Conservation (phyloP, 1,140 invertebrate species). For the Holotrichia oblita region DNA sequence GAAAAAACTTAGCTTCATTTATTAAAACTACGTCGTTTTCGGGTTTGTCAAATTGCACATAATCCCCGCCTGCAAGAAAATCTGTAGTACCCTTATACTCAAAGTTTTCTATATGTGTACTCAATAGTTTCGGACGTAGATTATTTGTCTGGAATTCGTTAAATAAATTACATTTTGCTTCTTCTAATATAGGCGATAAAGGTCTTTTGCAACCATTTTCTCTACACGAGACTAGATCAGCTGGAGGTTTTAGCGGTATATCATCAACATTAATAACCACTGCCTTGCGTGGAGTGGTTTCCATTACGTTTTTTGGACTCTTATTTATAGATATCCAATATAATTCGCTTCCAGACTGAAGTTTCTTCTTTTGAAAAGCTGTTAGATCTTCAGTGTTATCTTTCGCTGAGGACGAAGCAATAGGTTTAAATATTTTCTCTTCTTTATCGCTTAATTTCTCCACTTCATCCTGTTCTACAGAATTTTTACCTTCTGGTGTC, state of each 20-base stretch:
- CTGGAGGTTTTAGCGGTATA: slow-evolving; percentile 54
- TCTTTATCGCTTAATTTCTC: background rate
- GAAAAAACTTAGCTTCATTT: slow-evolving; percentile 50
- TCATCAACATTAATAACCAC: slow-evolving; percentile 55
- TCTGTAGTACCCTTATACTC: slow-evolving; percentile 23
- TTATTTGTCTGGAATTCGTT: slow-evolving; percentile 6
- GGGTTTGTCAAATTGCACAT: slow-evolving; percentile 45
- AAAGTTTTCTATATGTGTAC: slow-evolving; percentile 7
- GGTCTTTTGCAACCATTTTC: background rate
- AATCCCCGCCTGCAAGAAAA: slow-evolving; percentile 39
- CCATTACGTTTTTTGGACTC: slow-evolving; percentile 42
- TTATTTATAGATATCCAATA: slow-evolving; percentile 56
- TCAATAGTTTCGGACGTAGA: background rate
- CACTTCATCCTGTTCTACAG: background rate
- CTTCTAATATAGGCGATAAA: slow-evolving; percentile 51
- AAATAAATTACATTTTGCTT: slow-evolving; percentile 44
- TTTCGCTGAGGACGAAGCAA: background rate
- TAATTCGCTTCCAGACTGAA: slow-evolving; percentile 49
- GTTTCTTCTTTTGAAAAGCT: slow-evolving; percentile 50
- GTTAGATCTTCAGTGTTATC: slow-evolving; percentile 45
- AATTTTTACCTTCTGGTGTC: slow-evolving; percentile 31
- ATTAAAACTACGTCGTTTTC: slow-evolving; percentile 50
- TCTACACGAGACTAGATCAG: slow-evolving; percentile 37
- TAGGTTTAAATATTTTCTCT: background rate
- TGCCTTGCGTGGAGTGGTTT: background rate